A percentile compares a stretch with the other conserved stretches of the same genome.
These are phyloP conservation scores for Neogobius melanostomus DNA, from an alignment of 2,113 vertebrate genomes.

Conservation along the genomic window DNA sequence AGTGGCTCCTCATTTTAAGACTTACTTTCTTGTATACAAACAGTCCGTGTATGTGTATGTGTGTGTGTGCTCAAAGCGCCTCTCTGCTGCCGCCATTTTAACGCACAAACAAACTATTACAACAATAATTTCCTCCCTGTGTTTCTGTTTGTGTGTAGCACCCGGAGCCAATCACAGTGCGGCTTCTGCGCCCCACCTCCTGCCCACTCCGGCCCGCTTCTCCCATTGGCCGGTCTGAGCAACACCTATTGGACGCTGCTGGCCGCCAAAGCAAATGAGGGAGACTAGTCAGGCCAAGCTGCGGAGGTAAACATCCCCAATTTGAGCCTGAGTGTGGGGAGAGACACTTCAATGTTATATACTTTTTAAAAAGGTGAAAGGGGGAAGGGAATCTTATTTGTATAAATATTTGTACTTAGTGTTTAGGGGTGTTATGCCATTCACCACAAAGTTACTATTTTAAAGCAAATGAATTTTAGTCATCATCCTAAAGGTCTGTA, in stretches of 20 bases:
- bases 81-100: slow-evolving; percentile 1
- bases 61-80: background rate
- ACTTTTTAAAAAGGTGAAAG: no score
- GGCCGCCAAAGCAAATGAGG: slow-evolving; percentile 41
- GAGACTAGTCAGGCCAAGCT: slow-evolving; percentile 7
- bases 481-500: no score
- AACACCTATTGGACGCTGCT: slow-evolving; percentile 21
- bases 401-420: no score
- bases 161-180: slow-evolving; percentile 62
- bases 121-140: slow-evolving; percentile 10
- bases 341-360: no score
- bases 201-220: background rate
- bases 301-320: slow-evolving; percentile 5
- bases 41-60: background rate
- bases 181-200: slow-evolving; percentile 63
- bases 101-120: slow-evolving; percentile 20
- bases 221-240: slow-evolving; percentile 55
- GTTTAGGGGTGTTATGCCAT: no score
- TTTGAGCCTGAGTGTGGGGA: background rate
- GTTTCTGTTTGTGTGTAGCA: slow-evolving; percentile 14
- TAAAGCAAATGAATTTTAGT: no score
- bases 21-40: background rate
- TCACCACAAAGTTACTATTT: no score
- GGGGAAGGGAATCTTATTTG: no score
- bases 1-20: slow-evolving; percentile 39